Base-by-base conservation (phyloP, 2,797 vertebrate species). In the Acrossocheilus wenchowensis region DNA sequence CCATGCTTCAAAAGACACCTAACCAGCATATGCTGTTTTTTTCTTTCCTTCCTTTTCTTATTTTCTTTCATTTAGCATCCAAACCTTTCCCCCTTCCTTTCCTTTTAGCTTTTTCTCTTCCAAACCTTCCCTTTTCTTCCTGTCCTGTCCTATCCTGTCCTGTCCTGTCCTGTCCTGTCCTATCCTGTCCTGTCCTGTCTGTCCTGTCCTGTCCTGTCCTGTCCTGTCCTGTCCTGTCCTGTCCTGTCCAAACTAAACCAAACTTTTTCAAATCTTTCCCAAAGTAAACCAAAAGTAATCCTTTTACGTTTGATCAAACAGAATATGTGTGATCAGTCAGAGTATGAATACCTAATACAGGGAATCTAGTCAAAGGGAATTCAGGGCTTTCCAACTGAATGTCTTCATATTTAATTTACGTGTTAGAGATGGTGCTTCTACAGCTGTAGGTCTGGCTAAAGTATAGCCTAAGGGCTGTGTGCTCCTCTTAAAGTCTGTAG, bases 351-450 rank as follows among this genome's bases (percentile, higher is more conserved):
- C 34, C 50, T 39, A 41, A 54, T 12, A 82, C 66, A 12, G 21
- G 62, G 15, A 73, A 41, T 45, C 10, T 6, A n/a, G 19, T 68
- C 9, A 26, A 34, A 74, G 43, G 43, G 14, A 39, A 50, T 26
- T 50, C 21, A 77, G 8, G 21, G 12, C n/a, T 62, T 54, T 83
- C 36, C 69, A 62, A 30, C 52, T 73, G 45, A 52, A 84, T 78
- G 45, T 77, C 82, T 83, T 90, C 84, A 89, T 89, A 80, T 89
- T 89, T 89, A 87, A 90, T 90, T 89, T 66, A 88, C 14, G 66
- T 36, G 82, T 72, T 89, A 34, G 69, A 90, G 94, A 91, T 93
- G 93, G 7, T 62, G 73, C 74, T 88, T 79, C 83, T 87, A 86
- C 78, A 89, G 87, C 78, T 78, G 62, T 87, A 78, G 84, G 75